Conservation (phyloP, 2,113 vertebrate species). For the Crotalus tigris region DNA sequence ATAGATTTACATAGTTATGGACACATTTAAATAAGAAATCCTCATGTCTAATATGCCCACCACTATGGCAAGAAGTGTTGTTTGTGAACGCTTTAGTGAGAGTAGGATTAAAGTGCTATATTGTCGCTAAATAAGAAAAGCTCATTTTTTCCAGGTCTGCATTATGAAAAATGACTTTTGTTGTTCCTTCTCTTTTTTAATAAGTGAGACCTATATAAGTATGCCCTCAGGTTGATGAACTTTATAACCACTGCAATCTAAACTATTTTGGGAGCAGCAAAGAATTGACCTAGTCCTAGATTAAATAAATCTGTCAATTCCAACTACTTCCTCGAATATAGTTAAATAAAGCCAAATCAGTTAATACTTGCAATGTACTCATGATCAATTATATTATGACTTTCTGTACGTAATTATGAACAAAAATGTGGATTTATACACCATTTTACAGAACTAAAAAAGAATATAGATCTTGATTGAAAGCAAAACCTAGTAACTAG, state of each 20-base stretch:
- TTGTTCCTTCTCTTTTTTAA: neutral
- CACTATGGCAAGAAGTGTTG: neutral
- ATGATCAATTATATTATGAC: slow-evolving; percentile 18
- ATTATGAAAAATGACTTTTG: slow-evolving; percentile 3
- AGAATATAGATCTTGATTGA: neutral
- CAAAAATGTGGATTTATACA: neutral
- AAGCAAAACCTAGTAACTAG: neutral
- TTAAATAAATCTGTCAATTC: slow-evolving; percentile 40
- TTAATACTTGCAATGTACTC: slow-evolving; percentile 43
- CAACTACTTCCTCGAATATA: slow-evolving; percentile 45
- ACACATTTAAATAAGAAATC: neutral
- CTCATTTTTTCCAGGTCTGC: neutral
- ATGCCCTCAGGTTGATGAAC: neutral
- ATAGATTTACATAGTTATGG: neutral
- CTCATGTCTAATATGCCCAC: neutral
- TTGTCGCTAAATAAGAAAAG: neutral
- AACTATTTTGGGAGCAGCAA: slow-evolving; percentile 37
- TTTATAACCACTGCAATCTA: slow-evolving; percentile 47
- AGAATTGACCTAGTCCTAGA: slow-evolving; percentile 45
- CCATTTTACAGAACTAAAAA: neutral
- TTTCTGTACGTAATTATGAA: slow-evolving; percentile 21
- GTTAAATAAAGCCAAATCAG: slow-evolving; percentile 16
- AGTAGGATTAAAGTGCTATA: neutral
- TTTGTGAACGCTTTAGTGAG: neutral
- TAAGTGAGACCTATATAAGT: neutral